Evolutionary conservation across 2,797 vertebrate species (phyloP), one percentile per base, ranked within the genome.

Genomic region (Apogon hyalosoma): DNA sequence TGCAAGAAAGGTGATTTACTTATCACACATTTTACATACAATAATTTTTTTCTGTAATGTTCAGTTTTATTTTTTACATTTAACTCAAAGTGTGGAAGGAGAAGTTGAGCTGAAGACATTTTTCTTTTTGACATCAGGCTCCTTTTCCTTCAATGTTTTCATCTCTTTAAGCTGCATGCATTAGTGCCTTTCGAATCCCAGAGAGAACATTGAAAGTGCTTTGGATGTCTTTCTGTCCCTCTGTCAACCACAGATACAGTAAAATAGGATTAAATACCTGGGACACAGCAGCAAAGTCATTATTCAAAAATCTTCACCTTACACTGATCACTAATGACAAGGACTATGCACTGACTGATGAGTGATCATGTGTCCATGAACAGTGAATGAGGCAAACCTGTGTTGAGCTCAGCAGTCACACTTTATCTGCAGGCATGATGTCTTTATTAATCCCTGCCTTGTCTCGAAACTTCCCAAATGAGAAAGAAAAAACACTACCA

Each of bases 401-500:
- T 55, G 53, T 58, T 13, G 11, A 33, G 12, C 6, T 21, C 54
- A 42, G 46, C 38, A 62, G 72, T 92, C 86, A 92, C 65, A 89
- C 80, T 18, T 69, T 85, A 61, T 90, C 75, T 39, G 79, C 82
- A 14, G 85, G 75, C 10, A 28, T 33, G 1, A 54, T 31, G 45
- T 78, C 82, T 54, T 84, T 85, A 76, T 56, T 63, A 31, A 47
- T 50, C 16, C 31, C 73, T 52, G 78, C 45, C 15, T 84, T 70
- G 65, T 91, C 78, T 56, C 83, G 91, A 0, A 85, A 92, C 66
- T 75, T 89, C 61, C 93, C 90, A 19, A 93, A 86, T 59, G 92
- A 85, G 18, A 92, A 93, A 4, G 78, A 83, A 51, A 92, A 92
- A 62, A 89, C 49, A 1, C 84, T 43, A 0, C 47, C 51, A 0